These are phyloP conservation scores for Rhyacophila evoluta DNA, from an alignment of 2,888 invertebrate genomes.

Conservation along the genomic window DNA sequence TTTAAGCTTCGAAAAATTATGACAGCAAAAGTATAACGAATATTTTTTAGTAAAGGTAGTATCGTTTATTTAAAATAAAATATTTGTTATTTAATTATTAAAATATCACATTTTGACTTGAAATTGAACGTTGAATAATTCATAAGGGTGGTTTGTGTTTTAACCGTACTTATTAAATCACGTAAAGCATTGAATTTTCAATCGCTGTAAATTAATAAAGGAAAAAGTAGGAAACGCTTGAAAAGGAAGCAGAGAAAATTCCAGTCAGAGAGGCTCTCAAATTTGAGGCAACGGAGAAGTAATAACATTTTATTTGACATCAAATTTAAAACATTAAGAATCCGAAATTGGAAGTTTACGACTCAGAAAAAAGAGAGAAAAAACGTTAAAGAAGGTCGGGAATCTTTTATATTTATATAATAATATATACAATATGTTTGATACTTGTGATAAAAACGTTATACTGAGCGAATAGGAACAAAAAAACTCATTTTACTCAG, in stretches of 20 bases:
- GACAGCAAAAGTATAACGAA: too few relatives aligned
- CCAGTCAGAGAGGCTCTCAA: background rate
- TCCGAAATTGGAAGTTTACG: background rate
- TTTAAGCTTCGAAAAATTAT: too few relatives aligned
- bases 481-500: too few relatives aligned
- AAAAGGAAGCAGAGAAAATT: background rate
- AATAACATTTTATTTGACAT: background rate
- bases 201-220: slow-evolving; percentile 19
- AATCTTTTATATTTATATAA: too few relatives aligned
- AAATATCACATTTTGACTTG: background rate
- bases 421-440: too few relatives aligned
- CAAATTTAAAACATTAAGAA: background rate
- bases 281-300: background rate
- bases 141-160: background rate
- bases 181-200: slow-evolving; percentile 1
- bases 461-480: too few relatives aligned
- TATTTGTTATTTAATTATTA: too few relatives aligned
- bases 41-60: too few relatives aligned
- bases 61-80: too few relatives aligned
- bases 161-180: background rate
- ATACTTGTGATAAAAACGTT: too few relatives aligned
- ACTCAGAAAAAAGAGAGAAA: too few relatives aligned
- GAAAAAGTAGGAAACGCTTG: background rate
- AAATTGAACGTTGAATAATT: slow-evolving; percentile 20
- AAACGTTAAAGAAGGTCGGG: too few relatives aligned